A percentile compares a stretch with the other conserved stretches of the same genome.
These are phyloP conservation scores for Daboia siamensis DNA, from an alignment of 2,113 vertebrate species.

Conservation along the genomic window DNA sequence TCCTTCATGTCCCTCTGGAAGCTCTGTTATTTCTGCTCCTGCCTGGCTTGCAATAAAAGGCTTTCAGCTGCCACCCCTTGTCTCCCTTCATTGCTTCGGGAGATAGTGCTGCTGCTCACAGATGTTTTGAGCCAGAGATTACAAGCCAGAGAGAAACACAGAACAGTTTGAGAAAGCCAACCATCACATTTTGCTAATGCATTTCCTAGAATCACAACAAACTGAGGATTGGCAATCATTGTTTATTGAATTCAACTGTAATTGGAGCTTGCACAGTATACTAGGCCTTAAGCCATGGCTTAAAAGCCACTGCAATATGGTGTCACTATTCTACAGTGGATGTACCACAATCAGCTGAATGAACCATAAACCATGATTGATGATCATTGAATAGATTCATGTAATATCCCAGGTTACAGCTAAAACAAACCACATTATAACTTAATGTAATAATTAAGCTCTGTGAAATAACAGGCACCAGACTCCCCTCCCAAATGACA, in stretches of 20 bases:
- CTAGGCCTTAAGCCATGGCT: background rate
- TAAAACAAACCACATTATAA: background rate
- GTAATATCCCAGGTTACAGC: background rate
- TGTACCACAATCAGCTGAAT: background rate
- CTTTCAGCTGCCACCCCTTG: background rate
- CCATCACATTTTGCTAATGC: too few relatives aligned
- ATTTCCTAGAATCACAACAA: too few relatives aligned
- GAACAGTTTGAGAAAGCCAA: background rate
- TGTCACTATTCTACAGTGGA: background rate
- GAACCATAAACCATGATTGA: background rate
- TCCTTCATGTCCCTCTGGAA: background rate
- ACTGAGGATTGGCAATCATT: background rate
- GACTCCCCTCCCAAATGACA: background rate
- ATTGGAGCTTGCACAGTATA: background rate
- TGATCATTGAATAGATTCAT: background rate
- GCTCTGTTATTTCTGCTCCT: conserved; percentile 54
- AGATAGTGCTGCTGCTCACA: background rate
- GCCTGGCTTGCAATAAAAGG: conserved; percentile 52
- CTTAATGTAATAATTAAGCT: background rate
- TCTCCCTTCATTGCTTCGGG: conserved; percentile 51
- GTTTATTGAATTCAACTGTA: background rate
- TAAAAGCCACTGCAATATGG: background rate
- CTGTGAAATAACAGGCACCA: background rate
- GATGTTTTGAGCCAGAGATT: conserved; percentile 27
- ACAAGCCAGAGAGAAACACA: background rate